phyloP scores from a whole-genome alignment of 2,113 vertebrate species.

The Blennius ocellaris region DNA sequence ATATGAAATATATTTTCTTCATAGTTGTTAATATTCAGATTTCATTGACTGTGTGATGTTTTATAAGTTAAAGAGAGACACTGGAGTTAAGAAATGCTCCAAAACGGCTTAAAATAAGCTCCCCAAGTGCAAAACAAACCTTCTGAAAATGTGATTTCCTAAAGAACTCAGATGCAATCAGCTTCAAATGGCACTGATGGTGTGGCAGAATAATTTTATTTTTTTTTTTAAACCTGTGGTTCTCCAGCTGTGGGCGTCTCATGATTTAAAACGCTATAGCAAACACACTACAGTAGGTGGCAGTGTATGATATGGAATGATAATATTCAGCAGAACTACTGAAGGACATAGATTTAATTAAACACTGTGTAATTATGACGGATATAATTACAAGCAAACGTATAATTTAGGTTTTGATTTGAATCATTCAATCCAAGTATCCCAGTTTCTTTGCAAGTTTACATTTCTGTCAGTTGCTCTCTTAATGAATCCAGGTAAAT shows the following conservation, averaged over 20 bases:
- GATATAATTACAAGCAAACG: not conserved
- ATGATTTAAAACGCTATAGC: conserved; percentile 40
- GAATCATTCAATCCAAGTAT: not conserved
- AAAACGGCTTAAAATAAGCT: too few relatives aligned
- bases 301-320: conserved; percentile 31
- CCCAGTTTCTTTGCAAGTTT: conserved; percentile 2
- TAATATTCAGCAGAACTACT: not conserved
- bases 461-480: conserved; percentile 38
- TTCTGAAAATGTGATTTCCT: too few relatives aligned
- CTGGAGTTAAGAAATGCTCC: too few relatives aligned
- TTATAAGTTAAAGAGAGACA: too few relatives aligned
- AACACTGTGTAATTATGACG: not conserved
- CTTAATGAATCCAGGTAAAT: conserved; percentile 46
- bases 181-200: too few relatives aligned
- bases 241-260: conserved; percentile 4
- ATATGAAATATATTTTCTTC: too few relatives aligned
- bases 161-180: too few relatives aligned
- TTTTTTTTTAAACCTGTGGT: not conserved
- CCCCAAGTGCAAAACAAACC: too few relatives aligned
- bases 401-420: not conserved
- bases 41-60: too few relatives aligned
- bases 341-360: too few relatives aligned
- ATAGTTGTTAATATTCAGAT: too few relatives aligned
- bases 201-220: too few relatives aligned
- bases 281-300: conserved; percentile 42